Evolutionary conservation across 2,797 vertebrate genomes (phyloP).

Genomic region (Sebastes trivittatus): DNA sequence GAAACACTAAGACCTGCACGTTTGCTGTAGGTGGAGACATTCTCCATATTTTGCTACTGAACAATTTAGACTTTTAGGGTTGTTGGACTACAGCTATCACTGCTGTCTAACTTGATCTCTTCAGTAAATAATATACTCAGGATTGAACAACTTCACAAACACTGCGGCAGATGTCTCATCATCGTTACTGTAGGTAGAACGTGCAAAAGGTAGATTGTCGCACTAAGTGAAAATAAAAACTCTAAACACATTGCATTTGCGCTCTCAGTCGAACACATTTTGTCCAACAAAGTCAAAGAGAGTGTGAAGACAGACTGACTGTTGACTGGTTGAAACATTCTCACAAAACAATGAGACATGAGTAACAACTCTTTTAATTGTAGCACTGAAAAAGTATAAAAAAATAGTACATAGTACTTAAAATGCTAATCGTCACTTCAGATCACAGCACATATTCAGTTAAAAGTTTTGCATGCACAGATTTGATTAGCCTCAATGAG

Average conservation of each 20-base stretch:
- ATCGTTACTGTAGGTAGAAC: not conserved
- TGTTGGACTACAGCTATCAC: not conserved
- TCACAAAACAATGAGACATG: not conserved
- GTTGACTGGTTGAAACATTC: not conserved
- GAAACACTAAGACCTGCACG: not conserved
- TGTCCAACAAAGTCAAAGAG: not conserved
- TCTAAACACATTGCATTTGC: not conserved
- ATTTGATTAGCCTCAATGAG: not conserved
- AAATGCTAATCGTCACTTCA: not conserved
- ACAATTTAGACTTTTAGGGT: not conserved
- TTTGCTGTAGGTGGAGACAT: not conserved
- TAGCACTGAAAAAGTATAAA: not conserved
- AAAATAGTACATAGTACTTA: slow-evolving; percentile 23
- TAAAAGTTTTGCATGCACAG: not conserved
- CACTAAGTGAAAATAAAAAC: not conserved
- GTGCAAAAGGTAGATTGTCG: not conserved
- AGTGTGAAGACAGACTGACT: not conserved
- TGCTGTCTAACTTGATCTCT: not conserved
- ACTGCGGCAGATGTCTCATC: not conserved
- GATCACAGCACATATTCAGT: not conserved
- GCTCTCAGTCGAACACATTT: not conserved
- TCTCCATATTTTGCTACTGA: too few species aligned
- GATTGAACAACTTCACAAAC: not conserved
- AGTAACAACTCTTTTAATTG: slow-evolving; percentile 3
- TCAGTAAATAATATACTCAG: not conserved